Base-by-base conservation (phyloP, 2,888 invertebrate genomes). In the Metellina segmentata region DNA sequence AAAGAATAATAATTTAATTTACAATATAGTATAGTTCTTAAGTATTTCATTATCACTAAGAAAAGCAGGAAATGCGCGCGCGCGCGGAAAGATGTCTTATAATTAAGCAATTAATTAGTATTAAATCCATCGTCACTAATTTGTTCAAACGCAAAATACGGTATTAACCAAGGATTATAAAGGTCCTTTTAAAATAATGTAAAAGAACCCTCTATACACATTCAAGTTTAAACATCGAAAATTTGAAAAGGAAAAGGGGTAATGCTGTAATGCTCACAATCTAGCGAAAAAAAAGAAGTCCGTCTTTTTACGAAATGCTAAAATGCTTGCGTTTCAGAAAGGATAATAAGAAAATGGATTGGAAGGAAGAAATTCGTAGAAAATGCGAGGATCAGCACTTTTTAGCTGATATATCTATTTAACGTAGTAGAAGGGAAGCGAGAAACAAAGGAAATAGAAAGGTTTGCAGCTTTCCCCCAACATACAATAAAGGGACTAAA, bases 401-500 rank as follows among this genome's bases (percentile, higher is more conserved):
- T 49, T 77, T 8, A 34, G 34, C 19, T 19, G 61, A 9, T 4
- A 61, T 61, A 61, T 34, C 34, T 34, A 34, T 1, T 34, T 34
- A 34, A 34, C 61, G 79, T 11, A 82, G 79, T 11, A 82, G 51
- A 34, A 78, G 70, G 51, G 13, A 19, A 78, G 52, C 6, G 69
- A 34, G 81, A 20, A 71, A 85, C 61, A 81, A 72, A 72, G 52
- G 49, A 83, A 83, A 74, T 13, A 52, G 52, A 83, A 74, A 74
- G 61, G 83, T 69, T 78, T 48, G 78, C 85, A 78, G 48, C 69
- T 77, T 86, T 78, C 8, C 19, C 70, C 70, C 8, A 53, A 78
- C 19, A 51, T 86, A 86, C 85, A 70, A 86, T 78, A 61, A 78
- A 13, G 78, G 7, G 85, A 86, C 78, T 19, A n/a, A 86, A 86